phyloP scores from a whole-genome alignment of 2,797 vertebrate species.

The Crenichthys baileyi region DNA sequence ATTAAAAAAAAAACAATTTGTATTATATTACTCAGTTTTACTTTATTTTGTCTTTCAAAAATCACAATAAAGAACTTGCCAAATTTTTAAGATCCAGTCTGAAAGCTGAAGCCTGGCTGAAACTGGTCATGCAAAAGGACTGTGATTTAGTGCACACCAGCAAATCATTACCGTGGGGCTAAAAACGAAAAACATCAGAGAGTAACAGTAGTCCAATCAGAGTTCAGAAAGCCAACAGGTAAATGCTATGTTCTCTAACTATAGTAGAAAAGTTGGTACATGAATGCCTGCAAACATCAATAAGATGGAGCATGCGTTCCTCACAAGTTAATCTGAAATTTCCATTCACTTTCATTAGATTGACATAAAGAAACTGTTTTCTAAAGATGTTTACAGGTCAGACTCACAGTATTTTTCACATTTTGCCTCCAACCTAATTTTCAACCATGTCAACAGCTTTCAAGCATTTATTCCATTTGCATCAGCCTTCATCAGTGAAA shows the following conservation, averaged over 20 bases:
- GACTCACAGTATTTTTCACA: slow-evolving; percentile 48
- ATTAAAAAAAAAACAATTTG: no score
- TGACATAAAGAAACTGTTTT: not conserved
- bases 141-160: not conserved
- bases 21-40: not conserved
- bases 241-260: not conserved
- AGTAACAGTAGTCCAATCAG: not conserved
- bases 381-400: slow-evolving; percentile 29
- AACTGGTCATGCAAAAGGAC: not conserved
- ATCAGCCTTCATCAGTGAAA: slow-evolving; percentile 60
- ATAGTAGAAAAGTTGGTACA: not conserved
- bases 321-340: not conserved
- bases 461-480: slow-evolving; percentile 48
- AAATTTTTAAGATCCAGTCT: not conserved
- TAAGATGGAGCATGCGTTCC: not conserved
- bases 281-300: not conserved
- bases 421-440: slow-evolving; percentile 27
- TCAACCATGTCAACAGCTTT: slow-evolving; percentile 34
- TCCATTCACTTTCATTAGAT: not conserved
- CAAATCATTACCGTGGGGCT: not conserved
- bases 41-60: not conserved
- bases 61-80: not conserved
- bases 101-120: not conserved
- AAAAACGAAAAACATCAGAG: not conserved
- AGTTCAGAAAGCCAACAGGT: no score